These are phyloP conservation scores for Biston stratarius DNA, from an alignment of 2,888 invertebrate species.

Conservation along the genomic window DNA sequence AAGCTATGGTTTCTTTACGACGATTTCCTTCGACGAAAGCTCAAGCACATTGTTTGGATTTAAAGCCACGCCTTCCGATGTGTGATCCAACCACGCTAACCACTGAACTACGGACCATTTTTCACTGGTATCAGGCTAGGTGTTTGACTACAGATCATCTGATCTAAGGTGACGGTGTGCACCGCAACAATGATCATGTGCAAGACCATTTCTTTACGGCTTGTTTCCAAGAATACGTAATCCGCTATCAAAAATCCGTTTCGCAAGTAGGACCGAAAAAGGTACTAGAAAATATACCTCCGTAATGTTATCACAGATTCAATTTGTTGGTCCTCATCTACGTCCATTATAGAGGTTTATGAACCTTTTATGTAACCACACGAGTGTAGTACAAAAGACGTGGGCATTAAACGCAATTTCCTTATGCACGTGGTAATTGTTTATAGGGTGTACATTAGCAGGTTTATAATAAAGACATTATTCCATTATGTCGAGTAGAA, in stretches of 20 bases:
- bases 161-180: too few species aligned
- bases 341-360: constrained; percentile 30
- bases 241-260: neutral
- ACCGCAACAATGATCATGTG: too few species aligned
- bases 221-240: too few species aligned
- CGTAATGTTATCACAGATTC: constrained; percentile 4
- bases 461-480: constrained; percentile 51
- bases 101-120: too few species aligned
- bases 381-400: constrained; percentile 31
- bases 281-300: neutral
- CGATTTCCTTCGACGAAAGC: too few species aligned
- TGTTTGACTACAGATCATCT: too few species aligned
- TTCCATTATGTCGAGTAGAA: constrained; percentile 52
- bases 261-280: neutral
- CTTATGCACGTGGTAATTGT: constrained; percentile 38
- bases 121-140: too few species aligned
- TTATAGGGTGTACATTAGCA: constrained; percentile 41
- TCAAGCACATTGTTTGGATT: too few species aligned
- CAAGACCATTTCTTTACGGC: too few species aligned
- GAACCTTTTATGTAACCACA: constrained; percentile 30
- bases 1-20: too few species aligned
- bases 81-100: too few species aligned
- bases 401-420: constrained; percentile 32
- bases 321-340: constrained; percentile 12
- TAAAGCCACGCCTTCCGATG: too few species aligned